phyloP scores from a whole-genome alignment of 1,140 invertebrate genomes.

The Penaeus chinensis region DNA sequence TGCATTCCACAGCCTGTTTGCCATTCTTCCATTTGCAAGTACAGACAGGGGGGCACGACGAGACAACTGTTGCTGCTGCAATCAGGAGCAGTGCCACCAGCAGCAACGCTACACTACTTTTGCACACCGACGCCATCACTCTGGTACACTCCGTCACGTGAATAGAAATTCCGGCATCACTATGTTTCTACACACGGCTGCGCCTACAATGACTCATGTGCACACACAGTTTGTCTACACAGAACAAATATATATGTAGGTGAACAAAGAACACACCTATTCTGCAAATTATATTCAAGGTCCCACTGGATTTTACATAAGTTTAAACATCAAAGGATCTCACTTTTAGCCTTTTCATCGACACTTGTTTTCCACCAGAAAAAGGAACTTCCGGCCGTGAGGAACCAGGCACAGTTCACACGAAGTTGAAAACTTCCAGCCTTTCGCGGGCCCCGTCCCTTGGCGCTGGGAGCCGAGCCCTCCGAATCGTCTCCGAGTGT shows the following conservation, averaged over 20 bases:
- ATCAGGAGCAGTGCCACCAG: conserved; percentile 8
- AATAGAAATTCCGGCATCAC: conserved; percentile 35
- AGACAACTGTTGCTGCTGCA: neutral
- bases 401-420: no score
- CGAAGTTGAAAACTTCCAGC: no score
- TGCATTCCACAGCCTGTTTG: conserved; percentile 88
- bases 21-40: conserved; percentile 93
- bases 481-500: no score
- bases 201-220: neutral
- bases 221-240: conserved; percentile 8
- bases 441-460: no score
- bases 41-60: conserved; percentile 79
- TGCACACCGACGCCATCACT: conserved; percentile 36
- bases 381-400: no score
- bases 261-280: neutral
- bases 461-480: no score
- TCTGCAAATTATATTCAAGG: neutral
- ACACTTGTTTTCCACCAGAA: no score
- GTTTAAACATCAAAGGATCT: no score
- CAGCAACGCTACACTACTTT: conserved; percentile 21
- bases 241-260: neutral
- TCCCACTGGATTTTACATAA: neutral
- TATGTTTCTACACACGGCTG: neutral
- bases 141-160: conserved; percentile 31
- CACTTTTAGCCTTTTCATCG: no score